Evolutionary conservation across 2,888 invertebrate species (phyloP), one percentile per base, ranked within the genome.

Genomic region (Aspidiotus rigidus): DNA sequence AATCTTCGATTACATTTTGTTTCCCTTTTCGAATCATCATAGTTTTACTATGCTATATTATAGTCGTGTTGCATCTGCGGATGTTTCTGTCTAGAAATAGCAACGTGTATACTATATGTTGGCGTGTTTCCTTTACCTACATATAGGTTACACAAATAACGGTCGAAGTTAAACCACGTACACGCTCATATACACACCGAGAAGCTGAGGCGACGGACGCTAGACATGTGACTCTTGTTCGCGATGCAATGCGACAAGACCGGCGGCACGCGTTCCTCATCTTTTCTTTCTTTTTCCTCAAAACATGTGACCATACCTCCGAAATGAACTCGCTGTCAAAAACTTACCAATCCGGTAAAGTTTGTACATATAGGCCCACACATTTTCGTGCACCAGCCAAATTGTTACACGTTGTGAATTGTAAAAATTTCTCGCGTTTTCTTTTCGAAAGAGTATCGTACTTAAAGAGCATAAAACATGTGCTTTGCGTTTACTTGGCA

Each of bases 71-170:
- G n/a, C 53, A 55, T 64, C 55, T 55, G 64, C 55, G 64, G 11
- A 63, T 53, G 28, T 64, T 39, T 55, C 56, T 15, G 42, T 49
- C 67, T 60, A 67, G 67, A 67, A 67, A 67, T 67, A 67, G 59
- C 60, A 49, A 13, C 59, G 40, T 17, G 28, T 28, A 28, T 28
- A 28, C 28, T 28, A 28, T 28, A 66, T 44, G 67, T 67, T 59
- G 67, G 67, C 67, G 67, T 67, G n/a, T 44, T 67, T 67, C 59
- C 67, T 59, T 60, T 59, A 60, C 67, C 59, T 59, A 59, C 49
- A 42, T 67, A 57, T 59, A 15, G 64, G 64, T 64, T 64, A 64
- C 55, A 54, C 16, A 64, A 17, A 64, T 64, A 64, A 55, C 11
- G 15, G 10, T 7, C 39, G 41, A 13, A 28, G 8, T 9, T 55